Evolutionary conservation across 2,888 invertebrate species (phyloP).

Genomic region (Drosophila parthenogenetica): DNA sequence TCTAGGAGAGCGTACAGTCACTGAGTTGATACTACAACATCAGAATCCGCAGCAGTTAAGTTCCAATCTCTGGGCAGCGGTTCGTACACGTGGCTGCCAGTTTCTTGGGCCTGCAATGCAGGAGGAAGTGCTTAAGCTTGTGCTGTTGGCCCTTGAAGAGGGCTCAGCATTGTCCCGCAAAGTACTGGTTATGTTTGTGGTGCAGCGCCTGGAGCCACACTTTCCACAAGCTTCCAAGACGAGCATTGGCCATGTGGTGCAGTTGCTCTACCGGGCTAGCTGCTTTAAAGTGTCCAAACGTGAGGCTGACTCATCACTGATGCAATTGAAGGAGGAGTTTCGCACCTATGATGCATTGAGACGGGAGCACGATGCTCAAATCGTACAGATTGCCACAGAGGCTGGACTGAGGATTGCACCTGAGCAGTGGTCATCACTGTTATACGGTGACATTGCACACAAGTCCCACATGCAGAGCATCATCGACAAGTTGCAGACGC

Average conservation of each 20-base stretch:
- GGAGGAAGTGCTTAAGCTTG: slow-evolving; percentile 98
- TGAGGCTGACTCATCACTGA: slow-evolving; percentile 97
- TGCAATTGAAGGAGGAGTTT: slow-evolving; percentile 99
- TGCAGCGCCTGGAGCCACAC: slow-evolving; percentile 97
- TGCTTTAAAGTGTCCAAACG: slow-evolving; percentile 99
- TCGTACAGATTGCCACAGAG: slow-evolving; percentile 99
- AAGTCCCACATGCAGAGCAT: slow-evolving; percentile 99
- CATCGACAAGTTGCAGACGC: slow-evolving; percentile 96
- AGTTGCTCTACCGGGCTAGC: slow-evolving; percentile 97
- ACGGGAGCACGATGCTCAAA: slow-evolving; percentile 98
- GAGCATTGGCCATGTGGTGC: slow-evolving; percentile 99
- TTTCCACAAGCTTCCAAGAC: slow-evolving; percentile 99
- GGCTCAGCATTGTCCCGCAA: slow-evolving; percentile 97
- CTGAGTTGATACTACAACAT: slow-evolving; percentile 96
- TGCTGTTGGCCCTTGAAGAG: slow-evolving; percentile 96
- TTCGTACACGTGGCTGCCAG: slow-evolving; percentile 98
- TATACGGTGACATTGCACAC: slow-evolving; percentile 97
- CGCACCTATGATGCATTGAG: slow-evolving; percentile 96
- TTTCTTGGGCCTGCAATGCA: slow-evolving; percentile 99
- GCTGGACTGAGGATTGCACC: slow-evolving; percentile 98
- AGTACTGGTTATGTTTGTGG: slow-evolving; percentile 99
- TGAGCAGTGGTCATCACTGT: slow-evolving; percentile 98
- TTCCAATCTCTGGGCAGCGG: slow-evolving; percentile 98
- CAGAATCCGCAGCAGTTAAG: slow-evolving; percentile 97
- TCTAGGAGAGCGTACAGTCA: slow-evolving; percentile 97